These are phyloP conservation scores for Poicephalus gulielmi DNA, from an alignment of 2,113 vertebrate species.

Conservation along the genomic window DNA sequence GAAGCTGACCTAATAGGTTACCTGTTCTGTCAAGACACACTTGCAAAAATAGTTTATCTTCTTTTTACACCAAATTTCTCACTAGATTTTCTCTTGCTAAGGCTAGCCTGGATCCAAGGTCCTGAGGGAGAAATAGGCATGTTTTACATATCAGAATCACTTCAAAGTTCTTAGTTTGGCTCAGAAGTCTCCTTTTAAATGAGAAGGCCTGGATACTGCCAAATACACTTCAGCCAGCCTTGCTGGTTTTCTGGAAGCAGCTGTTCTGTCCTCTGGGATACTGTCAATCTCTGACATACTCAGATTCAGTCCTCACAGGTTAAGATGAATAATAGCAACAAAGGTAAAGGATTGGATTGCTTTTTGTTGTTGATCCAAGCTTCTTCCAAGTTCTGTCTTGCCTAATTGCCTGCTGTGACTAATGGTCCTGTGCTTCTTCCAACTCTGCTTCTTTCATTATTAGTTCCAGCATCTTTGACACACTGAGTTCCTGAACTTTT, in stretches of 20 bases:
- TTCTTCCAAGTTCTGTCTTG: constrained; percentile 40
- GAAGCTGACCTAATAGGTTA: neutral
- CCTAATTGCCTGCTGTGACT: neutral
- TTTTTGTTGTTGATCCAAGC: constrained; percentile 26
- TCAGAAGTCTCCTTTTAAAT: neutral
- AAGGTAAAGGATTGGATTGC: neutral
- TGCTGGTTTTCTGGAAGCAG: neutral
- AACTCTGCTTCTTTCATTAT: neutral
- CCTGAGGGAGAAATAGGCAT: neutral
- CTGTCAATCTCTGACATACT: constrained; percentile 9
- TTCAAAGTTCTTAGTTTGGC: neutral
- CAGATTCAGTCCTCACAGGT: neutral
- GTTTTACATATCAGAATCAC: neutral
- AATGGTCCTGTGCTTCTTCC: neutral
- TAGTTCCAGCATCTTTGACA: neutral
- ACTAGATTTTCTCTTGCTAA: neutral
- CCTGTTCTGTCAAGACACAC: neutral
- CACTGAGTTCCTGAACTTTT: neutral
- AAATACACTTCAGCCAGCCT: neutral
- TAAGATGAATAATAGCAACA: neutral
- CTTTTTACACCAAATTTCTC: neutral
- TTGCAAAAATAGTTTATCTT: neutral
- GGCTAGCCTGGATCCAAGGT: neutral
- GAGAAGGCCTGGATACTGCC: neutral
- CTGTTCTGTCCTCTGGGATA: constrained; percentile 35